Conservation (phyloP, 1,140 invertebrate genomes). For the Pogonomyrmex barbatus region DNA sequence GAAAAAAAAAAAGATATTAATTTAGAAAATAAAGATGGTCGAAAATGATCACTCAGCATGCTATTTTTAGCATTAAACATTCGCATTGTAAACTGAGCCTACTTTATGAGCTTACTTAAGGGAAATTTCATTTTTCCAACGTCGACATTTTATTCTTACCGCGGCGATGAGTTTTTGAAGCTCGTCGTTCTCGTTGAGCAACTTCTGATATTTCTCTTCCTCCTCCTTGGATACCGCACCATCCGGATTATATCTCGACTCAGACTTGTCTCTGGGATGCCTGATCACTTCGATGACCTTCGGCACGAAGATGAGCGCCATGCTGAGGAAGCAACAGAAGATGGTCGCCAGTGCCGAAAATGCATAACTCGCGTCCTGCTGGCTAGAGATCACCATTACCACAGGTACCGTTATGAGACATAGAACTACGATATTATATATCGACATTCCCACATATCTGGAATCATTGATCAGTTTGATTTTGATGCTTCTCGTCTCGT, state of each 20-base stretch:
- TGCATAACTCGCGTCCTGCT: slow-evolving; percentile 98
- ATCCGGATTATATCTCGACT: slow-evolving; percentile 94
- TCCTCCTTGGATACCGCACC: slow-evolving; percentile 96
- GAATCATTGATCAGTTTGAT: slow-evolving; percentile 97
- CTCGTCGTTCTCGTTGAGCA: slow-evolving; percentile 98
- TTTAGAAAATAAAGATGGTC: no score
- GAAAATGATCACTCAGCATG: no score
- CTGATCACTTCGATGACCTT: slow-evolving; percentile 96
- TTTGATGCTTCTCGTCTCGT: slow-evolving; percentile 99
- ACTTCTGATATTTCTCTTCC: slow-evolving; percentile 96
- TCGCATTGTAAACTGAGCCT: background rate
- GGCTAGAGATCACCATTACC: slow-evolving; percentile 97
- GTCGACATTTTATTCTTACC: slow-evolving; percentile 86
- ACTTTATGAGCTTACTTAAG: background rate
- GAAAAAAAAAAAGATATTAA: no score
- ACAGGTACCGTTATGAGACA: slow-evolving; percentile 99
- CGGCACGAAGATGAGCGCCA: slow-evolving; percentile 98
- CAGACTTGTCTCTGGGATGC: slow-evolving; percentile 93
- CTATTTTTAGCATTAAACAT: background rate
- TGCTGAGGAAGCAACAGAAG: slow-evolving; percentile 98
- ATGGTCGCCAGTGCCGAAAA: slow-evolving; percentile 98
- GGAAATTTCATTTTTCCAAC: background rate
- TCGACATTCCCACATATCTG: slow-evolving; percentile 99
- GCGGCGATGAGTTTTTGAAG: slow-evolving; percentile 97
- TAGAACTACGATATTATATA: slow-evolving; percentile 99